phyloP scores from a whole-genome alignment of 2,888 invertebrate species.

The Pyrocoelia pectoralis region DNA sequence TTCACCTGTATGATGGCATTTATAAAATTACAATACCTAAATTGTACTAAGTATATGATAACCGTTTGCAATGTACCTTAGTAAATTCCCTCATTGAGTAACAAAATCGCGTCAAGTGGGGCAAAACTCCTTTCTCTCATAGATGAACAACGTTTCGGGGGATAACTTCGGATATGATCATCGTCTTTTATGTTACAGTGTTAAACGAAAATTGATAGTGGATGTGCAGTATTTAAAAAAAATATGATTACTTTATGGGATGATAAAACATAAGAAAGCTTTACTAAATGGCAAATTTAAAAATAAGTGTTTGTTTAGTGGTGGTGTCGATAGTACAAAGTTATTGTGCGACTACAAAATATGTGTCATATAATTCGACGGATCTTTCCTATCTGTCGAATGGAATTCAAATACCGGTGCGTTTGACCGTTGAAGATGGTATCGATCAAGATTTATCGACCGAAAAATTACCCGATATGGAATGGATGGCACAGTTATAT shows the following conservation, averaged over 20 bases:
- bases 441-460: constrained; percentile 40
- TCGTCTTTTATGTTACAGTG: constrained; percentile 18
- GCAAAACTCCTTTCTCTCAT: constrained; percentile 30
- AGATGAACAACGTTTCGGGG: constrained; percentile 13
- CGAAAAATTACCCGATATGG: constrained; percentile 61
- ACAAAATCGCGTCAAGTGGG: constrained; percentile 19
- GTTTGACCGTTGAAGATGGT: constrained; percentile 41
- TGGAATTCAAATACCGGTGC: constrained; percentile 56
- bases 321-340: constrained; percentile 35
- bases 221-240: constrained; percentile 14
- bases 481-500: constrained; percentile 71
- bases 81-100: neutral
- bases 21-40: too few species aligned
- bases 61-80: neutral
- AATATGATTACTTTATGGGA: constrained; percentile 22
- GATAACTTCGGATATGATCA: constrained; percentile 20
- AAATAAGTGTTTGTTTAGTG: constrained; percentile 31
- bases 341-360: constrained; percentile 43
- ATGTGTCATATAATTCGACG: constrained; percentile 54
- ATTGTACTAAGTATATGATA: too few species aligned
- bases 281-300: constrained; percentile 29
- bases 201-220: constrained; percentile 23
- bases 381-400: constrained; percentile 58
- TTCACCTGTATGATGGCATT: too few species aligned
- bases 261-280: constrained; percentile 29